A percentile compares a stretch with the other conserved stretches of the same genome.
These are phyloP conservation scores for Hydropotes inermis DNA, from an alignment of 2,113 vertebrate genomes.

Conservation along the genomic window DNA sequence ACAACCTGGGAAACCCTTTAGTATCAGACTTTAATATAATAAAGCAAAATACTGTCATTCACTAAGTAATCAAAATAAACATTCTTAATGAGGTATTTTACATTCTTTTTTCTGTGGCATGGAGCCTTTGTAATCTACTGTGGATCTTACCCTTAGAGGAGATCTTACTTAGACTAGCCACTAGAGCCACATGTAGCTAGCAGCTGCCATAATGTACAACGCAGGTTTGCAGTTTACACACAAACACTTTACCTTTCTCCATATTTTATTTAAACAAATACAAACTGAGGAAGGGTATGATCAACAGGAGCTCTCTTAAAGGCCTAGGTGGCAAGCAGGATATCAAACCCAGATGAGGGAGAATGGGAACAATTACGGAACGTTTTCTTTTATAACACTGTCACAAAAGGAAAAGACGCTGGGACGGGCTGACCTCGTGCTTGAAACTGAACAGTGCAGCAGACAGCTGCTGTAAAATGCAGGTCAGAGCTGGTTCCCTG, in stretches of 20 bases:
- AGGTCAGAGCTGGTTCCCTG: neutral
- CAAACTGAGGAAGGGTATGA: neutral
- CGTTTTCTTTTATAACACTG: neutral
- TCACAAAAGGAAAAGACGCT: conserved; percentile 9
- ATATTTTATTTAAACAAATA: neutral
- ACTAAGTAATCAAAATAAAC: neutral
- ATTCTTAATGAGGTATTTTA: neutral
- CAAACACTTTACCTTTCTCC: neutral
- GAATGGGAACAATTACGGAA: neutral
- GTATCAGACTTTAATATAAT: neutral
- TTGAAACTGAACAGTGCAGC: neutral
- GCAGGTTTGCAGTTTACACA: neutral
- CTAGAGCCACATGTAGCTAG: neutral
- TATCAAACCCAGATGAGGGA: neutral
- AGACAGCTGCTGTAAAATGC: neutral
- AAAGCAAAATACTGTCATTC: neutral
- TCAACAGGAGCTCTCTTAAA: neutral
- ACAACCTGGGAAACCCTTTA: neutral
- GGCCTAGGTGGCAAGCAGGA: neutral
- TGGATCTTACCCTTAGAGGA: neutral
- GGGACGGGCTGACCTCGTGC: neutral
- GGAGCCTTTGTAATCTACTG: neutral
- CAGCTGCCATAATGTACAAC: neutral
- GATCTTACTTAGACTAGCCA: neutral
- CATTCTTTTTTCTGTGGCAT: neutral